These are phyloP conservation scores for Dynastes hyllus DNA, from an alignment of 2,888 invertebrate species.

Conservation along the genomic window DNA sequence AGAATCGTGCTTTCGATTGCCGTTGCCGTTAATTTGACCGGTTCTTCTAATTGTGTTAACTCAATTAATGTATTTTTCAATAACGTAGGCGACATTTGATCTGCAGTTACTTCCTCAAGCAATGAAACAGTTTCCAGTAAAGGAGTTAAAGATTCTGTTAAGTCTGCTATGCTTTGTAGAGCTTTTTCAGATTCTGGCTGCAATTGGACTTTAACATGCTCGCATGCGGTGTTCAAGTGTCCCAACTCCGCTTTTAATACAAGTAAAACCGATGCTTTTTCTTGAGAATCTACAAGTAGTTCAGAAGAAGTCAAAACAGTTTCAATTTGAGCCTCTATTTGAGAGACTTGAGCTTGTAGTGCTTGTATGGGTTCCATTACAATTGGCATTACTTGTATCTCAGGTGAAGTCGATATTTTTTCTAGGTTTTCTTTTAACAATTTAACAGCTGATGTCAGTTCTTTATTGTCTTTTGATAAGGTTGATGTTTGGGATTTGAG, in stretches of 20 bases:
- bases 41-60: conserved; percentile 43
- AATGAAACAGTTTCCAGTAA: conserved; percentile 43
- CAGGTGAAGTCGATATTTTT: not conserved
- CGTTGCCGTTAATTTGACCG: conserved; percentile 36
- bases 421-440: conserved; percentile 10
- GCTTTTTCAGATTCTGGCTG: conserved; percentile 35
- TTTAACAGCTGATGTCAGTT: conserved; percentile 1
- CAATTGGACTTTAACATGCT: conserved; percentile 34
- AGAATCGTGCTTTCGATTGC: conserved; percentile 22
- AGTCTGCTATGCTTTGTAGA: conserved; percentile 8
- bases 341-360: conserved; percentile 18
- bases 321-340: not conserved
- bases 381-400: not conserved
- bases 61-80: conserved; percentile 29
- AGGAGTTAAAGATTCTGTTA: conserved; percentile 31
- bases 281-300: not conserved
- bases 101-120: conserved; percentile 35
- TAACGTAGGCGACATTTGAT: conserved; percentile 37
- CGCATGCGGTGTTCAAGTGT: conserved; percentile 16
- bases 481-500: not conserved
- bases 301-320: not conserved
- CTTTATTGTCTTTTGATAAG: conserved; percentile 14
- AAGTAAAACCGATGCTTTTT: not conserved
- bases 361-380: conserved; percentile 21
- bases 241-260: conserved; percentile 28